phyloP scores from a whole-genome alignment of 2,888 invertebrate species.

The Amiota mariae region DNA sequence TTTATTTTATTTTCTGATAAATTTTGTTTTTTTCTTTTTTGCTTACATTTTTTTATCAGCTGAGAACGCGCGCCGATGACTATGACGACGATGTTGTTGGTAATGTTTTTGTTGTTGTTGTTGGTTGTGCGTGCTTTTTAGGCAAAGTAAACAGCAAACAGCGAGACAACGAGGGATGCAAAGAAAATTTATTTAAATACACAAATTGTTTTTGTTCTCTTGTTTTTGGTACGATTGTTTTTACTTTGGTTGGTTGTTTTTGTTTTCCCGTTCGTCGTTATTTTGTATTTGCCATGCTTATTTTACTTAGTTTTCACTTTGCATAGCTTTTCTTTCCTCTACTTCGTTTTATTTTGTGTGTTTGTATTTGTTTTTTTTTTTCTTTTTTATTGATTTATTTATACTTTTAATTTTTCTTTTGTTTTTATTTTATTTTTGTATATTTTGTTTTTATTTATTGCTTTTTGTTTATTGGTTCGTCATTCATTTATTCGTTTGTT shows the following conservation, averaged over 20 bases:
- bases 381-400: background rate
- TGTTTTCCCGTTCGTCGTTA: background rate
- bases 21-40: background rate
- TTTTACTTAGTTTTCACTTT: no score
- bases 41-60: slow-evolving; percentile 38
- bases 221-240: slow-evolving; percentile 42
- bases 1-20: background rate
- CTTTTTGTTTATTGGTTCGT: background rate
- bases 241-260: slow-evolving; percentile 41
- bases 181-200: slow-evolving; percentile 15
- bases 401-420: background rate
- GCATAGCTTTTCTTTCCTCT: background rate
- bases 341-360: background rate
- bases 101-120: no score
- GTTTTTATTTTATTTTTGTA: slow-evolving; percentile 1
- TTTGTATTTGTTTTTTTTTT: slow-evolving; percentile 2
- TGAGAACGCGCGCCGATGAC: slow-evolving; percentile 33
- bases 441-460: background rate
- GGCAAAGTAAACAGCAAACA: background rate
- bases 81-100: no score
- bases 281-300: background rate
- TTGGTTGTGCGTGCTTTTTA: background rate
- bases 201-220: slow-evolving; percentile 17
- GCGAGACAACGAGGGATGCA: background rate
- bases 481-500: slow-evolving; percentile 11